Conservation (phyloP, 2,888 invertebrate species). For the Polydrusus pterygomalis region DNA sequence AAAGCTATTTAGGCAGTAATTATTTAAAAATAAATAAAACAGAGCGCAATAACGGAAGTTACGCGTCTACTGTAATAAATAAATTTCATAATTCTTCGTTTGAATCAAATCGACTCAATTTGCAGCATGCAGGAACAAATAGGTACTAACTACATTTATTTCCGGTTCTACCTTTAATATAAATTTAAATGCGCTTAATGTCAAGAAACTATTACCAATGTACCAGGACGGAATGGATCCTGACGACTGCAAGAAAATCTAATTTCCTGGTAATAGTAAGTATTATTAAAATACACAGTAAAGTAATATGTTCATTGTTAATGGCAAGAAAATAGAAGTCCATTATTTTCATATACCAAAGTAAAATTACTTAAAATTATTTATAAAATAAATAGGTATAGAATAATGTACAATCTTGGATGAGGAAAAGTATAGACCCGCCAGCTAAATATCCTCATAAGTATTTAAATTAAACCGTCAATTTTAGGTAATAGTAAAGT, state of each 20-base stretch:
- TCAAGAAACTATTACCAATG: conserved; percentile 22
- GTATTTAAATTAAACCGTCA: too few relatives aligned
- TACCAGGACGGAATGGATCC: conserved; percentile 33
- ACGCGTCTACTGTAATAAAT: too few relatives aligned
- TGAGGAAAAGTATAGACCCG: too few relatives aligned
- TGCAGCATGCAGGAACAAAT: conserved; percentile 13
- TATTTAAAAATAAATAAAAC: background rate
- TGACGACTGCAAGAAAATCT: conserved; percentile 37
- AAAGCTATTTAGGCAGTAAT: background rate
- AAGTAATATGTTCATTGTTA: conserved; percentile 20
- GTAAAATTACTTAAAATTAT: background rate
- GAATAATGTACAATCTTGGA: too few relatives aligned
- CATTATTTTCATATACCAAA: background rate
- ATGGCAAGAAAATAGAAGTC: conserved; percentile 13
- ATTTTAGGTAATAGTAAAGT: too few relatives aligned
- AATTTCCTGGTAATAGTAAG: conserved; percentile 29
- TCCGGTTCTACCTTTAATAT: conserved; percentile 7
- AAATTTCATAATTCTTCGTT: background rate
- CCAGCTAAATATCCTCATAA: too few relatives aligned
- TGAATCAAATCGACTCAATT: background rate
- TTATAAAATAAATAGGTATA: background rate
- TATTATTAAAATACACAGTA: conserved; percentile 27
- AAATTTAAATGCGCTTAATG: conserved; percentile 30
- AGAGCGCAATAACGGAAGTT: too few relatives aligned
- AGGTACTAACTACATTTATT: conserved; percentile 16